phyloP scores from a whole-genome alignment of 2,797 vertebrate species.

The Chloroceryle inda region DNA sequence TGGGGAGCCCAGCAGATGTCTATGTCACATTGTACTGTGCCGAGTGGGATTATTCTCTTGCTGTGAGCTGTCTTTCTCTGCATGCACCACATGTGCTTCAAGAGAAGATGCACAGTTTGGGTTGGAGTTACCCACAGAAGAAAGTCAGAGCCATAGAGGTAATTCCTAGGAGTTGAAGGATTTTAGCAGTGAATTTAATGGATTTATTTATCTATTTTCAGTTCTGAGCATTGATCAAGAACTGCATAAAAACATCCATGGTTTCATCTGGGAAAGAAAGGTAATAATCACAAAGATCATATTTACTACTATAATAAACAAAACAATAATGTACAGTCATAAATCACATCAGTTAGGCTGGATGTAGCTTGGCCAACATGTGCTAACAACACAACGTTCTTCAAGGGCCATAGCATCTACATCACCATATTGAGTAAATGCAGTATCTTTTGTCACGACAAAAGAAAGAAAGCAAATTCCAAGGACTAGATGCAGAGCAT shows the following conservation, averaged over 20 bases:
- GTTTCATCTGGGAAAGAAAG: neutral
- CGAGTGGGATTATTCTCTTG: neutral
- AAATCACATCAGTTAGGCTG: fast-evolving
- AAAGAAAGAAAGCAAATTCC: neutral
- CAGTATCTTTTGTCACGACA: neutral
- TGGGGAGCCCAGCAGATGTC: neutral
- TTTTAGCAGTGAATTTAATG: neutral
- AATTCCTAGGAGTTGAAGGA: neutral
- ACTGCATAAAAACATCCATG: neutral
- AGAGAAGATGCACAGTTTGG: neutral
- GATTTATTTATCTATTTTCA: neutral
- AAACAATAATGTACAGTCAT: neutral
- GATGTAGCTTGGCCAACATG: neutral
- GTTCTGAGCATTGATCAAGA: neutral
- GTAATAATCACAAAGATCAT: neutral
- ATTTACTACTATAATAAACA: neutral
- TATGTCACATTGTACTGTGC: neutral
- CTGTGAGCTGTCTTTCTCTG: neutral
- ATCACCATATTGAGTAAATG: neutral
- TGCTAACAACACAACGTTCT: neutral
- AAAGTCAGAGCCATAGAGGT: no score
- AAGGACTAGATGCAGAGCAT: neutral
- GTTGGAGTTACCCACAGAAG: neutral
- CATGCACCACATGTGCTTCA: neutral
- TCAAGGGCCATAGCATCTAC: neutral